Base-by-base conservation (phyloP, 35 echinoderm and acorn worm genomes). In the Diadema setosum region DNA sequence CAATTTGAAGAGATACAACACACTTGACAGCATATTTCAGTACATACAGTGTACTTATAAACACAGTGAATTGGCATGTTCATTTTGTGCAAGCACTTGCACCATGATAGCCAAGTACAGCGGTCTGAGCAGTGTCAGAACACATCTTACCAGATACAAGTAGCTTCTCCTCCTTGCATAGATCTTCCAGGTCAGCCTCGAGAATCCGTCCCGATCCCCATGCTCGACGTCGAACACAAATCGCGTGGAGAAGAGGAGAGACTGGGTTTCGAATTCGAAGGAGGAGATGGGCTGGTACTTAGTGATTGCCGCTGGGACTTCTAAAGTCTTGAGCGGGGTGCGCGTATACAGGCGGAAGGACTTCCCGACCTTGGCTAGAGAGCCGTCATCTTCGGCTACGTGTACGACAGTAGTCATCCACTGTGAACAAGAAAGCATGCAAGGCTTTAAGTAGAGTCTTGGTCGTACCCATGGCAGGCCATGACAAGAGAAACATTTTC, bases 81-180 rank as follows among this genome's bases (percentile, higher is more conserved):
- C n/a, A n/a, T n/a, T n/a, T n/a, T n/a, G n/a, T n/a, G n/a, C n/a
- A n/a, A n/a, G n/a, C n/a, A n/a, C n/a, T n/a, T n/a, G n/a, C n/a
- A n/a, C n/a, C n/a, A n/a, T n/a, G n/a, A n/a, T n/a, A n/a, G n/a
- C n/a, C n/a, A n/a, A n/a, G n/a, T n/a, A n/a, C n/a, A n/a, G n/a
- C n/a, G n/a, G n/a, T n/a, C n/a, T n/a, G n/a, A n/a, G n/a, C n/a
- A n/a, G n/a, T n/a, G 48, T 52, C 9, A 52, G 48, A 52, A 11
- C n/a, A 9, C 48, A 11, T 11, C 48, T 52, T 78, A 78, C 73
- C 35, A 26, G 37, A 41, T 78, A 78, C 0, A 78, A 36, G 44
- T 78, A 78, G 25, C 73, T 78, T 78, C 44, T 78, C 73, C 73
- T 78, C 73, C 44, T 78, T 16, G 35, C 73, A 41, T 78, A 41